A percentile compares a stretch with the other conserved stretches of the same genome.
Conservation (phyloP, 2,113 vertebrate species). For the Natator depressus region DNA sequence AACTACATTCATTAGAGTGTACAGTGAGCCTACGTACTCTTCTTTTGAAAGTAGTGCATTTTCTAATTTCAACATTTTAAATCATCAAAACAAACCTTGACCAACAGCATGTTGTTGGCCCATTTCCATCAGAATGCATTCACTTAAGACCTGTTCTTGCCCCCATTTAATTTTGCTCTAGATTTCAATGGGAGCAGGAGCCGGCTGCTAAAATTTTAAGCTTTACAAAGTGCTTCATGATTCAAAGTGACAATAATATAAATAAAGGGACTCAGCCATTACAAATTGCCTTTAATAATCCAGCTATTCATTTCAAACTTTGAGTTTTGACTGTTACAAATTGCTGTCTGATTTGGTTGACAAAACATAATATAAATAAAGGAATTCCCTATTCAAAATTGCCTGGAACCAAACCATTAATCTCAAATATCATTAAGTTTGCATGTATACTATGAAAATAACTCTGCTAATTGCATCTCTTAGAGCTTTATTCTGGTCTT, state of each 20-base stretch:
- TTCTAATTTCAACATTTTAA: conserved; percentile 67
- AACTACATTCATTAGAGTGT: conserved; percentile 20
- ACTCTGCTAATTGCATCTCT: neutral
- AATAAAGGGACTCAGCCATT: conserved; percentile 84
- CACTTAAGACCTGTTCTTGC: conserved; percentile 73
- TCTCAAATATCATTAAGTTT: conserved; percentile 42
- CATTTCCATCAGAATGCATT: conserved; percentile 81
- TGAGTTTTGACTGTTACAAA: conserved; percentile 63
- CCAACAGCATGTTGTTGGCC: conserved; percentile 79
- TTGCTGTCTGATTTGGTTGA: conserved; percentile 69
- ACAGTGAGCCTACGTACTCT: conserved; percentile 17
- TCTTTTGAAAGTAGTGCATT: conserved; percentile 52
- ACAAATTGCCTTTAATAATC: conserved; percentile 79
- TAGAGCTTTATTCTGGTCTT: conserved; percentile 60
- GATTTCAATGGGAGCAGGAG: conserved; percentile 74
- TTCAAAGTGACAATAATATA: conserved; percentile 75
- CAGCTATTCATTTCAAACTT: conserved; percentile 51
- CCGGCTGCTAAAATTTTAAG: conserved; percentile 72
- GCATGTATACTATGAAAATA: neutral
- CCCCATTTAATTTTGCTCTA: conserved; percentile 60
- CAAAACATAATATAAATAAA: conserved; percentile 47
- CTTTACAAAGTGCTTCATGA: conserved; percentile 78
- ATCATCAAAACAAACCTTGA: conserved; percentile 73
- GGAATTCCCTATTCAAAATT: conserved; percentile 65
- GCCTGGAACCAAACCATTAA: conserved; percentile 44